Evolutionary conservation across 2,888 invertebrate genomes (phyloP), one percentile per base, ranked within the genome.

Genomic region (Ophion costatus): DNA sequence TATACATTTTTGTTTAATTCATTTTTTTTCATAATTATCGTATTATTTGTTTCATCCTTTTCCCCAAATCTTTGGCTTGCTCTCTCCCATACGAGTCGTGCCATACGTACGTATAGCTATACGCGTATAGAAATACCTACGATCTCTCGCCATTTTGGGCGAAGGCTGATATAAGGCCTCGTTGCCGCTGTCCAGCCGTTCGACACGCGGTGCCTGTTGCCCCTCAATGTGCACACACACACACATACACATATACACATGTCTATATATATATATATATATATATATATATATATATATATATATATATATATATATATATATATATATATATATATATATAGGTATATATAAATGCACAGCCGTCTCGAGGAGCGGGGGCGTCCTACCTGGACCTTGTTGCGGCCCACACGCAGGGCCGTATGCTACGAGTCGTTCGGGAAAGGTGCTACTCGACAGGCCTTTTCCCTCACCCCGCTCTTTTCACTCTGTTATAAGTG

Each of bases 371-470:
- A 87, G 81, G 82, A 87, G 90, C 90, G 92, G 91, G 91, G 92
- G 92, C 92, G 92, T 91, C 88, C 87, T 89, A 89, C 87, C 90
- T 91, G 91, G 90, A 90, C 92, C 92, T 92, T 92, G 92, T 90
- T 90, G 88, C 92, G 87, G 87, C 92, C 92, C 91, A 92, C 92
- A 90, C 91, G 75, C 91, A 90, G 90, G 90, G 88, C 91, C 89
- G 91, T 91, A 91, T 82, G 80, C 70, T 67, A 33, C 66, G 70
- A 85, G 71, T 20, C 74, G 77, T 42, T 84, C 61, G 64, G 64
- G 9, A 61, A 71, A 67, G 71, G 85, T 80, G 67, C 67, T 80
- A 7, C 22, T 29, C 42, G 56, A 67, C n/a, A 61, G 74, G 57
- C 20, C 69, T 29, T 56, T 29, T 14, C 38, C 0, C 9, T 7